Evolutionary conservation across 64 coral and sea anemone species (phyloP).

Genomic region (Actinia equina): DNA sequence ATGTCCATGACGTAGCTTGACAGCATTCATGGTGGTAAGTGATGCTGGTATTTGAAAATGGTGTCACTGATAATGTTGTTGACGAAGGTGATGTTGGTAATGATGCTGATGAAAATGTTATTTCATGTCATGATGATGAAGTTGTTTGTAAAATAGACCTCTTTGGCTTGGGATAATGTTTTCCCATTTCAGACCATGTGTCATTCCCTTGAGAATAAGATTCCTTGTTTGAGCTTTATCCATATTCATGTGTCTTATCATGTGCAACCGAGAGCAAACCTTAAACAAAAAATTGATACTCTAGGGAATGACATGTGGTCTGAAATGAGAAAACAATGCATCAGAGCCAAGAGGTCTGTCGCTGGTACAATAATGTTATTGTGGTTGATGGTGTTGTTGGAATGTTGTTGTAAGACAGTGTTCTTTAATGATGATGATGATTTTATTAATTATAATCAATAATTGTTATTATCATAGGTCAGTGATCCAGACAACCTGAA

Average conservation of each 20-base stretch:
- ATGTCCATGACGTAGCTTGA: neutral
- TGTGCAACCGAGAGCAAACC: too few relatives aligned
- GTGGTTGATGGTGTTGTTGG: neutral
- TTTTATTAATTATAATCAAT: neutral
- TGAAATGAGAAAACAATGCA: too few relatives aligned
- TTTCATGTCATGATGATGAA: neutral
- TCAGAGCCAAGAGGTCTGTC: neutral
- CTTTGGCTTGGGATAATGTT: too few relatives aligned
- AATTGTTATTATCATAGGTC: conserved; percentile 31
- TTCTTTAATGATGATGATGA: neutral
- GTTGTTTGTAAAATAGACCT: neutral
- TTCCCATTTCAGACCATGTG: too few relatives aligned
- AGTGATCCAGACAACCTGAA: conserved; percentile 86
- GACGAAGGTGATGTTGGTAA: neutral
- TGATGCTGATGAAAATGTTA: neutral
- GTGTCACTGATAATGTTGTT: neutral
- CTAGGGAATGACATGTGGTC: too few relatives aligned
- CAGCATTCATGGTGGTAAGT: neutral
- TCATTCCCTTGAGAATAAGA: too few relatives aligned
- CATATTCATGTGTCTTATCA: too few relatives aligned
- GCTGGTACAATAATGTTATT: neutral
- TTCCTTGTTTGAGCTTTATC: too few relatives aligned
- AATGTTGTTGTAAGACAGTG: neutral
- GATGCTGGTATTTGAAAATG: neutral
- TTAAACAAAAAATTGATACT: too few relatives aligned